These are phyloP conservation scores for Oreortyx pictus DNA, from an alignment of 2,797 vertebrate species.

Conservation along the genomic window DNA sequence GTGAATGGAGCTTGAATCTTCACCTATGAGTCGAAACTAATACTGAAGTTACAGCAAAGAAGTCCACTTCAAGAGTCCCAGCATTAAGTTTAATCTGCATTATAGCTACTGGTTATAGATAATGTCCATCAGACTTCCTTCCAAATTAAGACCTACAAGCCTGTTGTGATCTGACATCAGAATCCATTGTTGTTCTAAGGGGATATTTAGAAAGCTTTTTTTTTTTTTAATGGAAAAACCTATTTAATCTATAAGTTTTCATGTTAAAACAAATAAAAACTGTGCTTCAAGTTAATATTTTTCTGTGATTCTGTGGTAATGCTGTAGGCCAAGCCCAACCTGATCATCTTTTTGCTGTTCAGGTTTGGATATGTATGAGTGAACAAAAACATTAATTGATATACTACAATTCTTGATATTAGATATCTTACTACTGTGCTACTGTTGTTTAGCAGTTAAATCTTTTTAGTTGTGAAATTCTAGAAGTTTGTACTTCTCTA, in stretches of 20 bases:
- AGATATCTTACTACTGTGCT: constrained; percentile 36
- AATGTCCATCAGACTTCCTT: constrained; percentile 5
- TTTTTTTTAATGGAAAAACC: constrained; percentile 38
- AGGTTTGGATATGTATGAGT: constrained; percentile 20
- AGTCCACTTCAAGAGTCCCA: background rate
- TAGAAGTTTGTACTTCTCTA: constrained; percentile 60
- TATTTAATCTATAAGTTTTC: constrained; percentile 41
- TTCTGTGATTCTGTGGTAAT: constrained; percentile 67
- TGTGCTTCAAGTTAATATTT: constrained; percentile 60
- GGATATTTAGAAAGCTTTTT: constrained; percentile 69
- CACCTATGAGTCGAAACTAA: constrained; percentile 1
- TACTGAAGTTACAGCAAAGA: background rate
- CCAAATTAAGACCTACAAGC: background rate
- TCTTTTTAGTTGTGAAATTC: constrained; percentile 48
- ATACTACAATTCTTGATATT: constrained; percentile 28
- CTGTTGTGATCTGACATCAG: constrained; percentile 45
- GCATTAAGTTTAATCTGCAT: constrained; percentile 42
- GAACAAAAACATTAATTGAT: background rate
- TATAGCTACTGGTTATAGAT: constrained; percentile 63
- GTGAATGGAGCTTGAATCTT: constrained; percentile 37
- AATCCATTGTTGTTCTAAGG: constrained; percentile 62
- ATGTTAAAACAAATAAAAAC: constrained; percentile 69
- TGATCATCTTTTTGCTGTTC: background rate
- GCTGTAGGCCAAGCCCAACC: background rate
- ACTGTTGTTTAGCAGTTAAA: constrained; percentile 41